Evolutionary conservation across 2,888 invertebrate genomes (phyloP).

Genomic region (Phyllotreta cruciferae): DNA sequence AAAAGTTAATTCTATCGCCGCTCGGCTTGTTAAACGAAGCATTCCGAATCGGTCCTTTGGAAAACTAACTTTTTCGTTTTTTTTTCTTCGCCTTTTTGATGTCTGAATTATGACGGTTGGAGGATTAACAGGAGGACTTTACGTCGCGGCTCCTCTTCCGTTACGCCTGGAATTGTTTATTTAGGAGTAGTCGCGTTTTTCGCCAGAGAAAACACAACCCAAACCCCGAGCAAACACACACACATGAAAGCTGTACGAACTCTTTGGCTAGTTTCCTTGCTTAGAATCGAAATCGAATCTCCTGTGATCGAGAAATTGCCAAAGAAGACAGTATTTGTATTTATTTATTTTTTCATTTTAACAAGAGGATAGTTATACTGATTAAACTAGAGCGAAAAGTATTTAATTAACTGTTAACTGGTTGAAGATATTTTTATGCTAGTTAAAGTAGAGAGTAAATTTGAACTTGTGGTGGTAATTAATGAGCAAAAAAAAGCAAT

Average conservation of each 20-base stretch:
- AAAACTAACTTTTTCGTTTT: slow-evolving; percentile 24
- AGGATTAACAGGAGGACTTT: slow-evolving; percentile 16
- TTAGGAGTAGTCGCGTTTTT: slow-evolving; percentile 22
- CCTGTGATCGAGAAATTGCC: no score
- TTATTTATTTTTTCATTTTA: no score
- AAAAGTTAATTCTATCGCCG: neutral
- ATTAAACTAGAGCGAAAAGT: no score
- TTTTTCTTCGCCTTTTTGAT: slow-evolving; percentile 26
- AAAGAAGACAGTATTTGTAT: no score
- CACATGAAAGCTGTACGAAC: slow-evolving; percentile 1
- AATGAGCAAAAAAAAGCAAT: no score
- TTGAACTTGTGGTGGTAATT: no score
- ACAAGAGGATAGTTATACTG: no score
- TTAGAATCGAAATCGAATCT: no score
- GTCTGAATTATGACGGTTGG: slow-evolving; percentile 26
- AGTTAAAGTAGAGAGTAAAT: no score
- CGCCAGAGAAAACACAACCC: slow-evolving; percentile 9
- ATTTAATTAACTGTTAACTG: no score
- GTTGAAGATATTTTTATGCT: no score
- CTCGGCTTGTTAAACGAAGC: slow-evolving; percentile 23
- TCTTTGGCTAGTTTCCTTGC: neutral
- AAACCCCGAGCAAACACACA: neutral
- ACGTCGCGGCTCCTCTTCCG: neutral
- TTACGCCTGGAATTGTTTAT: slow-evolving; percentile 7
- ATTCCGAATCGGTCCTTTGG: slow-evolving; percentile 24